Evolutionary conservation across 2,888 invertebrate species (phyloP).

Genomic region (Spodoptera littoralis): DNA sequence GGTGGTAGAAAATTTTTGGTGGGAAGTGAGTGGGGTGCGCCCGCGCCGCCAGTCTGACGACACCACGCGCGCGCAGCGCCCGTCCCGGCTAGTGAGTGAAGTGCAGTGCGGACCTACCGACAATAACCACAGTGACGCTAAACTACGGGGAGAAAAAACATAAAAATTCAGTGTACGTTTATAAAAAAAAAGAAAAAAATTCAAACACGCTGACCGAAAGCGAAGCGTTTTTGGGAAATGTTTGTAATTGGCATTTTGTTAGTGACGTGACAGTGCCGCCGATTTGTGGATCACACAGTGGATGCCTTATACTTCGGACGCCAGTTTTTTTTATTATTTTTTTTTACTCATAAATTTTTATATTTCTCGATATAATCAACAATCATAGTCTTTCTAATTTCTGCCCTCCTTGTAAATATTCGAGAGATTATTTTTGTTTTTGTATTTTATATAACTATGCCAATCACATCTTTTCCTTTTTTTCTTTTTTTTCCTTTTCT

Average conservation of each 20-base stretch:
- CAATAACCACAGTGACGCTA: conserved; percentile 71
- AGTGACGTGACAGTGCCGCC: conserved; percentile 84
- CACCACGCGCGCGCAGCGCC: conserved; percentile 81
- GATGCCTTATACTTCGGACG: conserved; percentile 75
- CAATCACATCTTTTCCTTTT: conserved; percentile 85
- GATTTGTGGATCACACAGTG: conserved; percentile 78
- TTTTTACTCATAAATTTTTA: conserved; percentile 56
- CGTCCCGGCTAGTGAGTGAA: conserved; percentile 75
- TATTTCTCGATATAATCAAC: conserved; percentile 53
- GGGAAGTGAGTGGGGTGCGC: conserved; percentile 88
- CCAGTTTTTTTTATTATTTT: conserved; percentile 67
- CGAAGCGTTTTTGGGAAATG: conserved; percentile 73
- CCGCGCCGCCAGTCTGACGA: conserved; percentile 81
- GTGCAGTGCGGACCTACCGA: conserved; percentile 69
- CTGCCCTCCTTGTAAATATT: conserved; percentile 80
- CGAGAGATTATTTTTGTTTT: conserved; percentile 73
- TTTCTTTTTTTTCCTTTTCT: conserved; percentile 62
- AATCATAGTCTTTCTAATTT: conserved; percentile 60
- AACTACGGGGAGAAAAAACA: conserved; percentile 62
- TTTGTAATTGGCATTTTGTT: conserved; percentile 88
- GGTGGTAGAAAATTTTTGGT: conserved; percentile 87
- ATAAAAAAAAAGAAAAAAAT: conserved; percentile 59
- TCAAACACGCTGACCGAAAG: conserved; percentile 65
- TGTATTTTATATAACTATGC: conserved; percentile 81
- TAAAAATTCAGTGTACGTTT: conserved; percentile 79